phyloP scores from a whole-genome alignment of 2,113 vertebrate genomes.

The Physeter macrocephalus region DNA sequence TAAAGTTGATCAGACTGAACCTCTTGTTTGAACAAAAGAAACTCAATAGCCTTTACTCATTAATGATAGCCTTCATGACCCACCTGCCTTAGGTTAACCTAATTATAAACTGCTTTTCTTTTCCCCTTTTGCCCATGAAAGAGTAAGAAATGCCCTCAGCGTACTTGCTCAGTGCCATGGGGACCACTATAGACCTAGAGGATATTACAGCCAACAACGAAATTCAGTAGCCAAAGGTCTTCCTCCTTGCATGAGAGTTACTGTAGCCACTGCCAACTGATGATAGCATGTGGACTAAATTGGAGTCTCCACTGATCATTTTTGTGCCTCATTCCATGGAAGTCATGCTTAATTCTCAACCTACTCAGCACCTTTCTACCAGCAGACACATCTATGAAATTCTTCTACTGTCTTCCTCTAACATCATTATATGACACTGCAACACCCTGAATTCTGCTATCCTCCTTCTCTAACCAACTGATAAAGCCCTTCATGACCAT shows the following conservation, averaged over 20 bases:
- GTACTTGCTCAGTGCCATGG: background rate
- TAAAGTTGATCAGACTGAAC: background rate
- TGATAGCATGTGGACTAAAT: background rate
- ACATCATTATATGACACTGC: background rate
- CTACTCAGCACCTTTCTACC: background rate
- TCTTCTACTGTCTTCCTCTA: background rate
- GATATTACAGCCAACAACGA: background rate
- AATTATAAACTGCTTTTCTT: background rate
- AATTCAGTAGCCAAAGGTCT: background rate
- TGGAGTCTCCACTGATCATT: background rate
- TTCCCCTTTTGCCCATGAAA: background rate
- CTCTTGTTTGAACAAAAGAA: background rate
- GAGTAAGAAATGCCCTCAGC: background rate
- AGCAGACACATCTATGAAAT: background rate
- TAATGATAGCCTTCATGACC: background rate
- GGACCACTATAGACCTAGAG: background rate
- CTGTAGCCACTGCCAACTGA: background rate
- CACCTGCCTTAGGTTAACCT: background rate
- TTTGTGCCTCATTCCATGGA: background rate
- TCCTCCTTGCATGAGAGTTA: background rate
- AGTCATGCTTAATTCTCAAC: background rate
- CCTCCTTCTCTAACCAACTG: background rate
- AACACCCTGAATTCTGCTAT: background rate
- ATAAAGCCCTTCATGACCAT: background rate
- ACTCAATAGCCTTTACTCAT: background rate